Conservation (phyloP, 2,797 vertebrate genomes). For the Sternotherus odoratus region DNA sequence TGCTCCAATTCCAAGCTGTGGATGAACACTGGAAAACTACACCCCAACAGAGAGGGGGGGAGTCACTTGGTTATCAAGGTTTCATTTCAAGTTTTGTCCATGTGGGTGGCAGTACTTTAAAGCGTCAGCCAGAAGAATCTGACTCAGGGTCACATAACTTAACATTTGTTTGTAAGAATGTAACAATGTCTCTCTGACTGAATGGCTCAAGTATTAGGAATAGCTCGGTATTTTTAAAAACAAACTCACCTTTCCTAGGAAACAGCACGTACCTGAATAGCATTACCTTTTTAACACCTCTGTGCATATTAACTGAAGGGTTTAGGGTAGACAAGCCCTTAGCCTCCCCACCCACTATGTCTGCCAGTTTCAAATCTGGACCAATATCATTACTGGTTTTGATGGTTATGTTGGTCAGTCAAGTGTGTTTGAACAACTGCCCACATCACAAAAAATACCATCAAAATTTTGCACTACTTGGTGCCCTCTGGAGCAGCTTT, state of each 20-base stretch:
- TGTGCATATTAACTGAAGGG: background rate
- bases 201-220: background rate
- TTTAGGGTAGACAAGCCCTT: background rate
- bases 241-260: background rate
- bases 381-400: background rate
- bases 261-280: background rate
- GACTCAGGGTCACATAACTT: background rate
- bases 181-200: background rate
- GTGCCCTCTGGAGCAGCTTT: background rate
- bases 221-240: background rate
- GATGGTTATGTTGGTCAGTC: background rate
- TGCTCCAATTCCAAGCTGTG: background rate
- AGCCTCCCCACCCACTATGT: background rate
- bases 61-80: background rate
- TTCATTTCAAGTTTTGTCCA: background rate
- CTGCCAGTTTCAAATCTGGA: background rate
- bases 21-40: background rate
- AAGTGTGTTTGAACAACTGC: background rate
- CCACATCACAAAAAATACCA: background rate
- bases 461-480: background rate
- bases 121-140: background rate
- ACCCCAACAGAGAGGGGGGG: background rate
- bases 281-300: background rate
- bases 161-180: background rate
- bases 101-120: background rate